Base-by-base conservation (phyloP, 2,113 vertebrate species). In the Crotalus tigris region DNA sequence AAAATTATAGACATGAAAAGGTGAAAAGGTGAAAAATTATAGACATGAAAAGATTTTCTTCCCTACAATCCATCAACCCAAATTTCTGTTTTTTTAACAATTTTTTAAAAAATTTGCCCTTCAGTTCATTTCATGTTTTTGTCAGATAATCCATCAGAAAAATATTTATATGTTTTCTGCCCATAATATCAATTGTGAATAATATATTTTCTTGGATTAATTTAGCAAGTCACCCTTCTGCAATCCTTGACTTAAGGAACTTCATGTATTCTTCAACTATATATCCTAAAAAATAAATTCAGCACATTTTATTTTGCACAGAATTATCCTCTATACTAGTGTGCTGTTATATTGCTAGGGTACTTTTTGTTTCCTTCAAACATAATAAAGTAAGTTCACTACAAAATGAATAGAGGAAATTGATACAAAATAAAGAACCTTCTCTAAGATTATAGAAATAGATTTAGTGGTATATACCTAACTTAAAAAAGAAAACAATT, bases 401-500 rank as follows among this genome's bases (percentile, higher is more conserved):
- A 51, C 4, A n/a, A 3, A 93, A 91, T 89, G 55, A 88, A 86
- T 91, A 94, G 90, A 49, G 29, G 8, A 89, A 81, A 33, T 81
- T 81, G 17, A 44, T 39, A 81, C 2, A 81, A 81, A 81, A 81
- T 44, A 81, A 95, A 95, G 10, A 95, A 90, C 91, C 0, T 19
- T 93, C 93, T 55, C 94, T 94, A 94, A 85, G 81, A 94, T 94
- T 95, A 96, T 92, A 94, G 95, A 95, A 17, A 86, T 7, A 49
- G 12, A 39, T 29, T 23, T 86, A 24, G 29, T 21, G 44, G 49
- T 92, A 51, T 81, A 93, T 92, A 94, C 93, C 92, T 90, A 96
- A 96, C 95, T 94, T 94, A 93, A 95, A 97, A 95, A 96, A 88
- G 88, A 96, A 96, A 97, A 88, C 93, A 92, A 95, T 95, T 95